A percentile compares a stretch with the other conserved stretches of the same genome.
Evolutionary conservation across 2,888 invertebrate species (phyloP).

Genomic region (Sturmia bella): DNA sequence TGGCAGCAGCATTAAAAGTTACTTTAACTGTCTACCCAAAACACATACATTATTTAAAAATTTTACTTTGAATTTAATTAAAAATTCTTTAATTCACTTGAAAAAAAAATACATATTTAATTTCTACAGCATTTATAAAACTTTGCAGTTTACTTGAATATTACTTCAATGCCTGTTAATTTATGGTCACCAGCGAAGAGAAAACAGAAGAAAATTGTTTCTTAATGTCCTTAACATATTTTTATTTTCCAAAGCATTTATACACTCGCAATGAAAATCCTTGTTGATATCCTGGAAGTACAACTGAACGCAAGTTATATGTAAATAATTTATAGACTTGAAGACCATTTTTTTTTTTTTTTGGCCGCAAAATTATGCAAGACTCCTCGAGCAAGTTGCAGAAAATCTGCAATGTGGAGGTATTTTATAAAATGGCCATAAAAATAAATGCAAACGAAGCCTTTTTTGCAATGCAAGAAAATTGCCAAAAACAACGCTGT

Average conservation of each 20-base stretch:
- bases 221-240: constrained; percentile 47
- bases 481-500: too few species aligned
- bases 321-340: constrained; percentile 29
- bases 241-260: constrained; percentile 25
- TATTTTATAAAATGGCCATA: too few species aligned
- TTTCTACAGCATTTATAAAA: constrained; percentile 27
- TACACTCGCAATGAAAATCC: not conserved
- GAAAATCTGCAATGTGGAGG: not conserved
- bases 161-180: constrained; percentile 4
- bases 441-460: too few species aligned
- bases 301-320: constrained; percentile 6
- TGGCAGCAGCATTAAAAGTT: too few species aligned
- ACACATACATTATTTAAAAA: too few species aligned
- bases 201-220: constrained; percentile 12
- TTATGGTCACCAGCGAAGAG: constrained; percentile 11
- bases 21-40: too few species aligned
- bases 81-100: not conserved
- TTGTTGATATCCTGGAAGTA: not conserved
- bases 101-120: not conserved
- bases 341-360: not conserved
- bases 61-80: too few species aligned
- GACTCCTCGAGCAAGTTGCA: not conserved
- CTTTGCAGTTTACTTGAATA: not conserved
- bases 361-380: too few species aligned
- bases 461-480: too few species aligned